A percentile compares a stretch with the other conserved stretches of the same genome.
Conservation (phyloP, 2,797 vertebrate genomes). For the Helicolenus hilgendorfi region DNA sequence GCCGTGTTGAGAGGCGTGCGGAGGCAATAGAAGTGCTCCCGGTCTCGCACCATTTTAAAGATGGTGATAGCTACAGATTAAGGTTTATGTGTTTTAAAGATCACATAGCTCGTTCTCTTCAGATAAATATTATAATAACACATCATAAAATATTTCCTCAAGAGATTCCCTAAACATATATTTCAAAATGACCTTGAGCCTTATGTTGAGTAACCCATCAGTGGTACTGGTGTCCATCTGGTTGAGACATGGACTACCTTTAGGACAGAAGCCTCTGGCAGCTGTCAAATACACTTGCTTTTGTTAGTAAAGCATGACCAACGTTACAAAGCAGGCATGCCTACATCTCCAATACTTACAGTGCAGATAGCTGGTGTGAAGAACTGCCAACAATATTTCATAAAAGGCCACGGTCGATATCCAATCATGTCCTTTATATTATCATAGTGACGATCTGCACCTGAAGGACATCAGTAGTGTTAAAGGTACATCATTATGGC, state of each 20-base stretch:
- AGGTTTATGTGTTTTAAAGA: neutral
- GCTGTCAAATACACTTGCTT: slow-evolving; percentile 28
- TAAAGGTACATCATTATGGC: neutral
- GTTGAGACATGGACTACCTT: slow-evolving; percentile 19
- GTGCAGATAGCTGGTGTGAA: slow-evolving; percentile 86
- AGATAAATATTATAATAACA: neutral
- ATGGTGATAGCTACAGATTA: neutral
- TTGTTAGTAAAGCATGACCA: neutral
- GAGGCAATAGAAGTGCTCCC: too few species aligned
- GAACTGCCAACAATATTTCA: slow-evolving; percentile 91
- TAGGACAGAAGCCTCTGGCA: slow-evolving; percentile 39
- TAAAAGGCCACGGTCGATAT: slow-evolving; percentile 85
- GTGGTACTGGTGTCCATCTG: slow-evolving; percentile 22
- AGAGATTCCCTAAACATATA: neutral
- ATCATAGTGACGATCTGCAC: slow-evolving; percentile 87
- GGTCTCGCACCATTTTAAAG: neutral
- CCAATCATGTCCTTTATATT: slow-evolving; percentile 90
- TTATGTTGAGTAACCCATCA: neutral
- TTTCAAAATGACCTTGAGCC: neutral
- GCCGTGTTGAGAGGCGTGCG: too few species aligned
- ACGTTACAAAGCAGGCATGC: neutral
- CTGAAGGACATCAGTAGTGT: slow-evolving; percentile 55
- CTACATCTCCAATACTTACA: slow-evolving; percentile 77
- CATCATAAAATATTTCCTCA: neutral
- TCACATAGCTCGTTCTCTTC: neutral